Base-by-base conservation (phyloP, 2,888 invertebrate genomes). In the Callyntrura sp. region DNA sequence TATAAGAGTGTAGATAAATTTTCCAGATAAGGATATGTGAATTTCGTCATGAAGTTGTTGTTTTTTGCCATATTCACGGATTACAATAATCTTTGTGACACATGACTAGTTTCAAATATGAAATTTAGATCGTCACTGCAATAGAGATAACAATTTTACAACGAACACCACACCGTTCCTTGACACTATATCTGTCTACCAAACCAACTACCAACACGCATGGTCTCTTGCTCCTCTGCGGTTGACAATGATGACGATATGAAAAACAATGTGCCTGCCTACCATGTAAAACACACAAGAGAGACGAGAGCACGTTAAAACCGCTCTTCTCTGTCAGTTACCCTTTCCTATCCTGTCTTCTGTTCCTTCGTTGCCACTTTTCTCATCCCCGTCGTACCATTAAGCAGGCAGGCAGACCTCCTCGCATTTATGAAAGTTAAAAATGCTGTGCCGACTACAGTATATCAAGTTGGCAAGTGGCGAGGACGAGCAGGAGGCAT, bases 391-490 rank as follows among this genome's bases (percentile, higher is more conserved):
- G 57, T 70, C 57, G 35, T 83, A 45, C 14, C 51, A 83, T 23
- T 83, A 51, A 2, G 11, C 51, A 14, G 12, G n/a, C 51, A 51
- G n/a, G 11, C 51, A 51, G 51, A n/a, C 57, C 62, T 62, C 23
- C 23, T 23, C 25, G 25, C 35, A 35, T 28, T 62, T 62, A 17
- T 43, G 55, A 43, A 14, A 28, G 62, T 35, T 86, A 78, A 65
- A 65, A 76, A 20, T 86, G 85, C 55, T 1, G 78, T 86, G 85
- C 78, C 78, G 78, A 86, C 70, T 76, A 17, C 43, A 62, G 76
- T 23, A 51, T 76, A 51, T 86, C 51, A 78, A 86, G 78, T 79
- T 86, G 65, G 85, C 78, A 78, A 86, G 85, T 86, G 85, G 35
- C 35, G 35, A 35, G 35, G 35, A 35, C 35, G 35, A 35, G 35